Base-by-base conservation (phyloP, 2,888 invertebrate species). In the Drosophila neonasuta region DNA sequence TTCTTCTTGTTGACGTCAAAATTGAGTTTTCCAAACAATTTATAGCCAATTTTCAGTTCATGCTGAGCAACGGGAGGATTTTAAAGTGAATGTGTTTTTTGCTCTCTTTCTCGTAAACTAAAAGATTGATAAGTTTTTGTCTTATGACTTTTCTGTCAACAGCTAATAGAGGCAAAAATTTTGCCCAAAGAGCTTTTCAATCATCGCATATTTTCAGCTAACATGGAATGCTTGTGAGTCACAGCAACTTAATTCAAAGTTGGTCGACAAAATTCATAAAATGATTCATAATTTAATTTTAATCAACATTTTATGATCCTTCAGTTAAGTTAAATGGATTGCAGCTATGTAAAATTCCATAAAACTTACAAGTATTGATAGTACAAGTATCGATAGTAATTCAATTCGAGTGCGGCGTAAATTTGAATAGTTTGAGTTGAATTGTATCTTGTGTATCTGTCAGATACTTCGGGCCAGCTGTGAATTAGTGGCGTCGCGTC, bases 381-480 rank as follows among this genome's bases (percentile, higher is more conserved):
- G 39, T 7, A 3, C 17, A 20, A 20, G 15, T 15, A 15, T 36
- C 13, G 39, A 41, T 8, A 15, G 39, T 7, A 2, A 41, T 8
- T 41, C 24, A 24, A 24, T 13, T 15, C 13, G 39, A 58, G 55
- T 64, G 63, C 65, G 65, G 70, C 80, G 80, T 61, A 77, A 63
- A 71, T 68, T 13, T 17, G 42, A 39, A 42, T 20, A 29, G 24
- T 30, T 54, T 57, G 3, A 24, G 24, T 24, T 6, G 24, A 24
- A 24, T 41, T 49, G 48, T 13, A 34, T 36, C 24, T 39, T 39
- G 10, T 58, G 67, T 73, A 80, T 80, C 69, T 71, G 54, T 62
- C 54, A 69, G 81, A 79, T 79, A 79, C 79, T 84, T 79, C 57
- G 69, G 69, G 66, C 67, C 73, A 81, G 85, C 81, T 80, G 85